Conservation (phyloP, 2,797 vertebrate genomes). For the Knipowitschia caucasica region DNA sequence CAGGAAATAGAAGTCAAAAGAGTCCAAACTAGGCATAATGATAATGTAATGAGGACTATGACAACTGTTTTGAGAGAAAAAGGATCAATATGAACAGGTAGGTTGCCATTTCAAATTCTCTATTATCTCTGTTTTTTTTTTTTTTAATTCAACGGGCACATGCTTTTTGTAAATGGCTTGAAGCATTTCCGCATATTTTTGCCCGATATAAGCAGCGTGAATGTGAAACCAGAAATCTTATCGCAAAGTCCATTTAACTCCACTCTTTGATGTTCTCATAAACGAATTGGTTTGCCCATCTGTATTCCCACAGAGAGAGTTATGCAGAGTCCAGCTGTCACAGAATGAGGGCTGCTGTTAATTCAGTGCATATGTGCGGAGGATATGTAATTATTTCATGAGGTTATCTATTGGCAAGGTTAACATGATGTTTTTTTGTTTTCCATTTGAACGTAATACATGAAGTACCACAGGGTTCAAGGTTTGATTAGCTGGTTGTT, state of each 20-base stretch:
- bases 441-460: too few relatives aligned
- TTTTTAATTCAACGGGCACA: not conserved
- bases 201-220: not conserved
- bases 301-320: conserved; percentile 6
- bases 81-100: not conserved
- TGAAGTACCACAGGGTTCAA: too few relatives aligned
- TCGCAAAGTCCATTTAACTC: conserved; percentile 7
- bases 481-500: too few relatives aligned
- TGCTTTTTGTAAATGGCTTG: not conserved
- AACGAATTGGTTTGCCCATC: conserved; percentile 2
- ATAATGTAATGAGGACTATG: too few relatives aligned
- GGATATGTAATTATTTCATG: not conserved
- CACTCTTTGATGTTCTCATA: conserved; percentile 4
- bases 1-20: too few relatives aligned
- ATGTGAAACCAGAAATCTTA: conserved; percentile 2
- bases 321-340: not conserved
- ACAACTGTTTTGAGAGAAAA: not conserved
- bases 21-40: too few relatives aligned
- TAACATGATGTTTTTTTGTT: too few relatives aligned
- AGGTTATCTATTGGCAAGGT: not conserved
- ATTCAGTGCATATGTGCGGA: not conserved
- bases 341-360: conserved; percentile 3
- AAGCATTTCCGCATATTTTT: not conserved
- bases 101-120: not conserved
- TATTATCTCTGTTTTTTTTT: not conserved